Evolutionary conservation across 1,140 invertebrate species (phyloP), one percentile per base, ranked within the genome.

Genomic region (Medauroidea extradentata): DNA sequence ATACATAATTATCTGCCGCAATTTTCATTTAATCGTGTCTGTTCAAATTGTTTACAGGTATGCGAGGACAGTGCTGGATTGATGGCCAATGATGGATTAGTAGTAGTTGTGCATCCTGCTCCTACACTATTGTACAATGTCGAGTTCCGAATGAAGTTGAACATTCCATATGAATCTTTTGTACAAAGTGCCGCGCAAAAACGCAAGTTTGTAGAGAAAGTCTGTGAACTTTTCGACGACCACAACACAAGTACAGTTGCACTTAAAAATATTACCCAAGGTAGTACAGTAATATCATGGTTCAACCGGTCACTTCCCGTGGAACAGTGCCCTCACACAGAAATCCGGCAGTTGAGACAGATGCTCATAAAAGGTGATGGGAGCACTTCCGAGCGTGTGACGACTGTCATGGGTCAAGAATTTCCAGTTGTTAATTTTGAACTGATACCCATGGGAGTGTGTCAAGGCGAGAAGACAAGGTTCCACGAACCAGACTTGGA

Each of bases 111-210:
- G 0, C 72, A 80, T 38, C 75, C 77, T 34, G 72, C 82, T 5
- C 73, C 82, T 52, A 69, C 77, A 72, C 67, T 63, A 72, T 66
- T 81, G 67, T 72, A 87, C 72, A 78, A 83, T 71, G 80, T 89
- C 27, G 84, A 90, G 66, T 92, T 93, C 67, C 85, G 84, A 49
- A 88, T 95, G 78, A 89, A 83, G 1, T 70, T 96, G 62, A 85
- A 88, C 52, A 82, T 83, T 19, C 81, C 85, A 0, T 90, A 86
- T 69, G 81, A 89, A 3, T 73, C 79, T 2, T 91, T 96, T 57
- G 81, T 81, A 3, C 77, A 82, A 50, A 88, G 84, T 56, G 83
- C 91, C 0, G 67, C 73, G 13, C 75, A 85, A 69, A 86, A 90
- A 69, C 79, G 86, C 3, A 85, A 87, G 66, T 87, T 96, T 64